A percentile compares a stretch with the other conserved stretches of the same genome.
Conservation (phyloP, 2,113 vertebrate species). For the Aythya baeri region DNA sequence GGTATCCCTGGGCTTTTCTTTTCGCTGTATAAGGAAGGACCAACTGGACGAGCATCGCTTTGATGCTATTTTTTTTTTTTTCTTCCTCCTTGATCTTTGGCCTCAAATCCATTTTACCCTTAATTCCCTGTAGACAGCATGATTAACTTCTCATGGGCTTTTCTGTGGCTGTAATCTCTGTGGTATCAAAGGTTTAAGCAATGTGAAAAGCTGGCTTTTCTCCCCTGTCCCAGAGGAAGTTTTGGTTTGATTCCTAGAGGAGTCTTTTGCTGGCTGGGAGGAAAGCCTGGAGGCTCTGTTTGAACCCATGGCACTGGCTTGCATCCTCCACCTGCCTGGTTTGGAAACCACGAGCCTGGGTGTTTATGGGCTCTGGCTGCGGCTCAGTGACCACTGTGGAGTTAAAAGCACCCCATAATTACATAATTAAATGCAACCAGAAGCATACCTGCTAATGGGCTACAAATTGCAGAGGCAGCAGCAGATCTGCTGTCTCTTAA, state of each 20-base stretch:
- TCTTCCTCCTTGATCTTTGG: background rate
- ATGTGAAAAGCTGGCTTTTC: background rate
- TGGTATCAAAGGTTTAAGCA: background rate
- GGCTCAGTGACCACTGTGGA: background rate
- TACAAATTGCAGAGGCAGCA: background rate
- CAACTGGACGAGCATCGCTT: background rate
- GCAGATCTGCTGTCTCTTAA: background rate
- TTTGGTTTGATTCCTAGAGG: background rate
- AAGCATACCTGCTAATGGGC: background rate
- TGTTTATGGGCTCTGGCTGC: background rate
- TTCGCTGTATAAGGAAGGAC: background rate
- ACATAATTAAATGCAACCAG: background rate
- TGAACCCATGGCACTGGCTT: background rate
- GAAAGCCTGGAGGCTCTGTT: background rate
- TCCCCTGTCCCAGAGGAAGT: background rate
- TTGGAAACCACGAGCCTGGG: background rate
- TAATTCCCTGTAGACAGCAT: background rate
- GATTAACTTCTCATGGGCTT: background rate
- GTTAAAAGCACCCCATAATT: background rate
- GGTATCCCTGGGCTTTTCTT: background rate
- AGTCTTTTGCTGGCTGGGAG: background rate
- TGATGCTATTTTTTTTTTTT: background rate
- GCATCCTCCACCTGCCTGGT: background rate
- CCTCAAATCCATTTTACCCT: background rate
- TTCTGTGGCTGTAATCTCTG: background rate